These are phyloP conservation scores for Eilema caniola DNA, from an alignment of 2,888 invertebrate species.

Conservation along the genomic window DNA sequence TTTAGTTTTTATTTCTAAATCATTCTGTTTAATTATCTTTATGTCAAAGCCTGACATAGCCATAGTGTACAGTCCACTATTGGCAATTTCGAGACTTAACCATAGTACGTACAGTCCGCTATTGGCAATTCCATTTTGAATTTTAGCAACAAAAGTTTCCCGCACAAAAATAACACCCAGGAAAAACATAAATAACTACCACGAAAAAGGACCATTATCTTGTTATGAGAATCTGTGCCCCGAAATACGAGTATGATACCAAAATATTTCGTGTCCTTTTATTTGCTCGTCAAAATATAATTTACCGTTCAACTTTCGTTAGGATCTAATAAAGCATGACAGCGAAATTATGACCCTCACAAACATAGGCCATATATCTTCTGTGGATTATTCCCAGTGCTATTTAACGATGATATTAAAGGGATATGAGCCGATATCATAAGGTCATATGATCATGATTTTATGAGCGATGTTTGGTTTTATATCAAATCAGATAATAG, in stretches of 20 bases:
- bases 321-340: constrained; percentile 18
- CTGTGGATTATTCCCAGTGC: constrained; percentile 35
- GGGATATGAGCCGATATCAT: constrained; percentile 16
- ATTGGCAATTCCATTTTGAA: no score
- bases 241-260: neutral
- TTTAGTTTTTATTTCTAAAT: no score
- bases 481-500: neutral
- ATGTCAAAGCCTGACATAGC: no score
- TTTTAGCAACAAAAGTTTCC: neutral
- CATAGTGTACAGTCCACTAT: no score
- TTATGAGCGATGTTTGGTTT: constrained; percentile 6
- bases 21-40: no score
- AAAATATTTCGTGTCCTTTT: constrained; percentile 7
- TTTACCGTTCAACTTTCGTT: constrained; percentile 10
- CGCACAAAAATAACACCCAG: neutral
- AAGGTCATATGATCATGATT: constrained; percentile 16
- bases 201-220: neutral
- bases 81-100: neutral
- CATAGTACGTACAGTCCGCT: neutral
- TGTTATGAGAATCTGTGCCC: neutral
- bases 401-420: constrained; percentile 40
- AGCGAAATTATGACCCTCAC: constrained; percentile 17
- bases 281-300: constrained; percentile 12
- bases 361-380: constrained; percentile 36
- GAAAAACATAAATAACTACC: neutral